A percentile compares a stretch with the other conserved stretches of the same genome.
These are phyloP conservation scores for Passerculus sandwichensis DNA, from an alignment of 2,797 vertebrate genomes.

Conservation along the genomic window DNA sequence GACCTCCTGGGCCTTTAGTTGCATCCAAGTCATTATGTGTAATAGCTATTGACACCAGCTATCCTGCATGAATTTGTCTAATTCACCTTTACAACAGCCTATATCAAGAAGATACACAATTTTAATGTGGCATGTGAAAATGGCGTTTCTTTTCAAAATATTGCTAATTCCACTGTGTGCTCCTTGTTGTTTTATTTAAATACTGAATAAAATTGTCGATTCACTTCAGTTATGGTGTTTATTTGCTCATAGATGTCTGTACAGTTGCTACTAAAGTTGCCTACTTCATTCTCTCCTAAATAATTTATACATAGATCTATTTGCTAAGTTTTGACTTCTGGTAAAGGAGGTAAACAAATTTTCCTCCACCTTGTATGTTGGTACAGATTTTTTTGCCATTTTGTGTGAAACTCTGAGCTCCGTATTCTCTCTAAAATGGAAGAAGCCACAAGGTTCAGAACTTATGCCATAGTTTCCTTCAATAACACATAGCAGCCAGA, in stretches of 20 bases:
- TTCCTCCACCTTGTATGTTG: neutral
- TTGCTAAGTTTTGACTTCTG: neutral
- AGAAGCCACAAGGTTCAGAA: neutral
- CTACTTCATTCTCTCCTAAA: neutral
- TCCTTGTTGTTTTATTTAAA: neutral
- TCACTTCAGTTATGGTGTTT: neutral
- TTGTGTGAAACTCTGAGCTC: neutral
- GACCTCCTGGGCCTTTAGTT: neutral
- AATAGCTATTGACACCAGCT: neutral
- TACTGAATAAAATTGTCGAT: neutral
- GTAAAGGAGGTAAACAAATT: neutral
- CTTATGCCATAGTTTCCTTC: neutral
- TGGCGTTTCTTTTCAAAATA: neutral
- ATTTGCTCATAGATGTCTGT: neutral
- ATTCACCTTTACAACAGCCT: neutral
- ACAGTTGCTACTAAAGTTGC: neutral
- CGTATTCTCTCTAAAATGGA: neutral
- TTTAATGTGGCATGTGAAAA: neutral
- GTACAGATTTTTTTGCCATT: neutral
- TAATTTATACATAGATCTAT: neutral
- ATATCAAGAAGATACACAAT: neutral
- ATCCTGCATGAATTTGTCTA: neutral
- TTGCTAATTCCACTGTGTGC: neutral
- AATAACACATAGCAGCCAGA: neutral
- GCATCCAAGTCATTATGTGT: neutral